Conservation (phyloP, 2,797 vertebrate species). For the Acomys russatus region DNA sequence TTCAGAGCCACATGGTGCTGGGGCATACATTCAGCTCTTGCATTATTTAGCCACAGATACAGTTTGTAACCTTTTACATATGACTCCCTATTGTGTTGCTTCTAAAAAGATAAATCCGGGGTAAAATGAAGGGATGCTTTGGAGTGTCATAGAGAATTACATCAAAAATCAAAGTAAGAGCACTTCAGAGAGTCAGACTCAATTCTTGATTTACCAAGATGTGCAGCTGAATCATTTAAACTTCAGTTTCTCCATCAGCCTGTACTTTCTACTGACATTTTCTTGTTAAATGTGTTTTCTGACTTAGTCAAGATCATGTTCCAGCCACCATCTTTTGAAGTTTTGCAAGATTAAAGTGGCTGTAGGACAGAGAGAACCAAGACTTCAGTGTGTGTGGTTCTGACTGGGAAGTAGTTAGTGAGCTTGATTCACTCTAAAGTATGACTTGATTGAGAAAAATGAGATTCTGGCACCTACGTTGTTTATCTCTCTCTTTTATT, state of each 20-base stretch:
- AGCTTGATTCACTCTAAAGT: slow-evolving; percentile 45
- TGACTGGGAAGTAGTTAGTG: slow-evolving; percentile 41
- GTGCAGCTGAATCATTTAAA: slow-evolving; percentile 52
- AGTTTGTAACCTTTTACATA: neutral
- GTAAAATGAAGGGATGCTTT: slow-evolving; percentile 55
- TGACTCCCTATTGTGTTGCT: slow-evolving; percentile 35
- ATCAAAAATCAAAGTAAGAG: slow-evolving; percentile 71
- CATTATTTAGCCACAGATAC: neutral
- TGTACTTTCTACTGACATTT: slow-evolving; percentile 22
- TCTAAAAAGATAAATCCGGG: slow-evolving; percentile 9
- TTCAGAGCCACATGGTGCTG: neutral
- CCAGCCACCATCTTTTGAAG: slow-evolving; percentile 5
- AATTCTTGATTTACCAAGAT: slow-evolving; percentile 64
- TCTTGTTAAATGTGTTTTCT: slow-evolving; percentile 45
- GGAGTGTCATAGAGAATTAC: slow-evolving; percentile 24
- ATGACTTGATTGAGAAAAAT: slow-evolving; percentile 79
- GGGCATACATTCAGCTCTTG: neutral
- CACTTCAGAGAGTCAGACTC: slow-evolving; percentile 40
- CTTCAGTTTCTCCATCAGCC: neutral
- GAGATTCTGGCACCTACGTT: slow-evolving; percentile 52
- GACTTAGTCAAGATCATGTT: slow-evolving; percentile 45
- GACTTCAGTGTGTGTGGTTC: neutral
- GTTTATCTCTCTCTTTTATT: slow-evolving; percentile 80
- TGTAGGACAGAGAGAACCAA: slow-evolving; percentile 6
- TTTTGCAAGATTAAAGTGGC: slow-evolving; percentile 48